Evolutionary conservation across 2,888 invertebrate genomes (phyloP), one percentile per base, ranked within the genome.

Genomic region (Temnothorax rugatulus): DNA sequence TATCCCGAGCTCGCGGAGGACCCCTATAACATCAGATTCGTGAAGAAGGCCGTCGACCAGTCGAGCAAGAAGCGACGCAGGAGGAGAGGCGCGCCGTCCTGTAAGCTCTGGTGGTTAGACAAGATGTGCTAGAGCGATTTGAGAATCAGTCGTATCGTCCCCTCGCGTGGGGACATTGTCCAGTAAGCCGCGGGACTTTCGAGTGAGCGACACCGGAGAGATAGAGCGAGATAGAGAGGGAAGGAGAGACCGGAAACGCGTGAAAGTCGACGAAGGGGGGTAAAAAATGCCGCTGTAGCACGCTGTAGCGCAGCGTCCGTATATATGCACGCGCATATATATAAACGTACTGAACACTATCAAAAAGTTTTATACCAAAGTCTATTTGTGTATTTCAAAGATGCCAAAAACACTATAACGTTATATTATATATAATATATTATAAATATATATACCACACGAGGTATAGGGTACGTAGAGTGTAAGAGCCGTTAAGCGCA

Each of bases 1-100:
- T 99, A 98, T 95, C 99, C 99, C 0, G 98, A 99, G 94, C 96
- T 99, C 76, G 98, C 99, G 77, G 99, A 99, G 95, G 99, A 99
- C 95, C 99, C 99, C 9, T 98, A 98, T 95, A 99, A 99, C 95
- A 97, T 99, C 87, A 97, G 97, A 93, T 98, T 99, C 94, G 96
- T 97, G 61, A 98, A 98, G 95, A 97, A 97, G 95, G 97, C 97
- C 92, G 97, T 97, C 92, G 96, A 97, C 88, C 96, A 97, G 90
- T 96, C 97, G 86, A 94, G 92, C 85, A 97, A 97, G 94, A 96
- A 97, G 86, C 96, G 97, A 86, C 96, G 97, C 92, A 96, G 97
- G 95, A 97, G 97, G 96, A 96, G 97, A 95, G 96, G 96, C 76
- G 93, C 93, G 82, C 93, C 93, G 52, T 93, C 93, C 63, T 94